Conservation (phyloP, 2,888 invertebrate genomes). For the Dusona sp. region DNA sequence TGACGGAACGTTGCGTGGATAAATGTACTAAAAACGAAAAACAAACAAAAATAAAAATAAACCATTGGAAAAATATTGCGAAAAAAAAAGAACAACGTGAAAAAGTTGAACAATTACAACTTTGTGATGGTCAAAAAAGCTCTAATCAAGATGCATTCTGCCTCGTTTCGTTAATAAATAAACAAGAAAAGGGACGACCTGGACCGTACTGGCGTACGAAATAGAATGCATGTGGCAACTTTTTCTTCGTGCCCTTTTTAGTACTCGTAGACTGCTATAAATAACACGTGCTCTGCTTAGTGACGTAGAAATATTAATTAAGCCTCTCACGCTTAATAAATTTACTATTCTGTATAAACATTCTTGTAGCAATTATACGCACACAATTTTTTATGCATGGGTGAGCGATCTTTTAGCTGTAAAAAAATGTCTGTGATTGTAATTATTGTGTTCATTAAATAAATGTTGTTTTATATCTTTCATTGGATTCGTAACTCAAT, state of each 20-base stretch:
- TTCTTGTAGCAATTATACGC: constrained; percentile 23
- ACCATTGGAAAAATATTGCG: neutral
- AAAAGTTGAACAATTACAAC: neutral
- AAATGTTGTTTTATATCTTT: constrained; percentile 17
- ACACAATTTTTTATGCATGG: constrained; percentile 41
- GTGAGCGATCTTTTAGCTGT: constrained; percentile 11
- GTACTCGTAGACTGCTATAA: constrained; percentile 45
- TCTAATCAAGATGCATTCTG: constrained; percentile 52
- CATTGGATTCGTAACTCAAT: constrained; percentile 18
- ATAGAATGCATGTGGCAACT: constrained; percentile 59
- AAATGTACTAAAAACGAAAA: constrained; percentile 21
- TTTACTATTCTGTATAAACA: constrained; percentile 1
- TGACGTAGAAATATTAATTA: constrained; percentile 33
- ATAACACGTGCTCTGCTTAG: constrained; percentile 46
- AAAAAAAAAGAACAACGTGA: neutral
- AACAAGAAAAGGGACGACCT: constrained; percentile 1
- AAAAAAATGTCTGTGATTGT: constrained; percentile 8
- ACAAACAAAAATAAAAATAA: neutral
- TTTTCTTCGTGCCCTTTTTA: constrained; percentile 1
- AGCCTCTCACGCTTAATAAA: neutral
- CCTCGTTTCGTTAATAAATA: constrained; percentile 19
- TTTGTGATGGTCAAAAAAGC: constrained; percentile 23
- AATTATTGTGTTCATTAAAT: neutral
- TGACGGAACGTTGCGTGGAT: constrained; percentile 21
- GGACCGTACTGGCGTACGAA: constrained; percentile 2